Percentiles rank a stretch among this genome's conserved stretches.
Conservation (phyloP, 2,113 vertebrate genomes). For the Aspiorhynchus laticeps region DNA sequence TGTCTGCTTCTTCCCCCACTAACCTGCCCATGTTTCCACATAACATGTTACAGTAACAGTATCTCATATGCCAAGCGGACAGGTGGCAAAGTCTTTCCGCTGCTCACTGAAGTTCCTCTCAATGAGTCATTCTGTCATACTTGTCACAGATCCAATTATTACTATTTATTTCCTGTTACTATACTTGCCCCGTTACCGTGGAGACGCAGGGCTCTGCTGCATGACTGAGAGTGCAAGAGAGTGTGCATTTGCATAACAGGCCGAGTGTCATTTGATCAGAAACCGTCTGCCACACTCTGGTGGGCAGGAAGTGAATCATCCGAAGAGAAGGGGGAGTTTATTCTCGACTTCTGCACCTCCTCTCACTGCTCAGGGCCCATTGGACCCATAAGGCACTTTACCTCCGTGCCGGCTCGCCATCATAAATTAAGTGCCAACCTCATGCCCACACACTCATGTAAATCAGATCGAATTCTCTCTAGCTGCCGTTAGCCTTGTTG, state of each 20-base stretch:
- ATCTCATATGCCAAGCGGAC: background rate
- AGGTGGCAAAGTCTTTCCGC: constrained; percentile 23
- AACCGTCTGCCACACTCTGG: constrained; percentile 41
- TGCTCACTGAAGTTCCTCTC: background rate
- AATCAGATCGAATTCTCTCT: background rate
- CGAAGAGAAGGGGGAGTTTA: constrained; percentile 30
- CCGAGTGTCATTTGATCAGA: constrained; percentile 28
- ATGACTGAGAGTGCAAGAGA: background rate
- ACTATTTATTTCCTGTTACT: constrained; percentile 19
- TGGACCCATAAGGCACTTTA: background rate
- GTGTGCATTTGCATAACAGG: constrained; percentile 52
- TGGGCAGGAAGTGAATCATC: constrained; percentile 49
- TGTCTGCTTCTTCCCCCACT: background rate
- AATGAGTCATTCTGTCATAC: constrained; percentile 38
- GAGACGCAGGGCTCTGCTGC: background rate
- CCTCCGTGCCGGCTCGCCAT: background rate
- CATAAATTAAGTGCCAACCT: constrained; percentile 36
- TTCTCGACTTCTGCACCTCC: background rate
- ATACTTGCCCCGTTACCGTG: constrained; percentile 37
- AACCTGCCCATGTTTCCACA: background rate
- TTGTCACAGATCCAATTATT: constrained; percentile 37
- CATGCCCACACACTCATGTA: constrained; percentile 54
- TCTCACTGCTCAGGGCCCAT: background rate
- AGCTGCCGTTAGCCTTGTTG: background rate
- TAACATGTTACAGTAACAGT: constrained; percentile 4